phyloP scores from a whole-genome alignment of 2,797 vertebrate genomes.

The Rousettus madagascariensis region DNA sequence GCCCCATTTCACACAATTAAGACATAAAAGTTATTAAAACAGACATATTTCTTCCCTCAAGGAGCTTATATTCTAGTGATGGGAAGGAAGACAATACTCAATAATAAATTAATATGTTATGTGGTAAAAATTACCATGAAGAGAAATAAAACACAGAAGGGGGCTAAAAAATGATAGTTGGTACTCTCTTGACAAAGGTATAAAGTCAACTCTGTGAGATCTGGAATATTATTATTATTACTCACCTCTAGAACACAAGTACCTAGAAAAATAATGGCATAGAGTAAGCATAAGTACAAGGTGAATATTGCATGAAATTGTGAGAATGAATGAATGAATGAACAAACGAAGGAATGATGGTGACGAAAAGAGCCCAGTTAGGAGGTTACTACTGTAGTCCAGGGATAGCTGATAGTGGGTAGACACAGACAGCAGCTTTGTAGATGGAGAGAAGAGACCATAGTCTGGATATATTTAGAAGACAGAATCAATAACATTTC shows the following conservation, averaged over 20 bases:
- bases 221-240: background rate
- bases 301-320: background rate
- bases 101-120: background rate
- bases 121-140: background rate
- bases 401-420: background rate
- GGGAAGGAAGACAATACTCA: background rate
- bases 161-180: background rate
- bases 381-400: background rate
- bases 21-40: background rate
- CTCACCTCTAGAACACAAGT: background rate
- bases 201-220: background rate
- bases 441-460: background rate
- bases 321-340: background rate
- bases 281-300: background rate
- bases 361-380: background rate
- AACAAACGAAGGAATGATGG: no score
- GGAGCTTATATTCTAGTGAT: background rate
- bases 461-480: background rate
- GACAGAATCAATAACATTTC: background rate
- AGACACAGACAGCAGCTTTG: background rate
- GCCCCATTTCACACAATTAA: background rate
- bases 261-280: background rate
- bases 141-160: background rate
- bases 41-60: background rate
- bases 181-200: background rate